Base-by-base conservation (phyloP, 2,113 vertebrate genomes). In the Perca fluviatilis region DNA sequence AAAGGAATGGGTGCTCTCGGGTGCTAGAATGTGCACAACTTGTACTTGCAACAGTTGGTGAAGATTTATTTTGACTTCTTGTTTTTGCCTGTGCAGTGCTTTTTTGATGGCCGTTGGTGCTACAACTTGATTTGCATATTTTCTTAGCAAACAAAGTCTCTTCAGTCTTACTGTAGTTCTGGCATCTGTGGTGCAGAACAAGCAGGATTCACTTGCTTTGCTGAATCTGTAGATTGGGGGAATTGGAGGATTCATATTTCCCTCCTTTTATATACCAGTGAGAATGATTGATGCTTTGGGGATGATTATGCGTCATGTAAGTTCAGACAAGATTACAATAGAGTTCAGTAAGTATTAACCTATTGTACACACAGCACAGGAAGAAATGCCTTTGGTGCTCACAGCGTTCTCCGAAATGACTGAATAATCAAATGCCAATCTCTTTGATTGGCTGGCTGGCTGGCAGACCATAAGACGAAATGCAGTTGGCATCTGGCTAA, bases 11-110 rank as follows among this genome's bases (percentile, higher is more conserved):
- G 19, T 64, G 57, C 75, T 69, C 66, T 63, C 73, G 57, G 77
- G 33, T 25, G 53, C 47, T 58, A 19, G 74, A 61, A 30, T 67
- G 73, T 49, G 33, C n/a, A 2, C 27, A 65, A 33, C 80, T 78
- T 86, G n/a, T 66, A 63, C 54, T 80, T 74, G 67, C 75, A 82
- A 84, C 79, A 84, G 81, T 80, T 88, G 83, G 46, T 33, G 62
- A 74, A 66, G 68, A 63, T 68, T 75, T 63, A 40, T 49, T 43
- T 58, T 54, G 16, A 21, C 36, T 56, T 74, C 21, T 40, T 67
- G 1, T 36, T 82, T 82, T 60, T 49, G 21, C 71, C 62, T 71
- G 14, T 67, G 74, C 49, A 16, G 46, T 63, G 64, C 23, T 79
- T 27, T 71, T 72, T 66, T 33, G 51, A 43, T 21, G 66, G 63